A percentile compares a stretch with the other conserved stretches of the same genome.
Evolutionary conservation across 2,113 vertebrate genomes (phyloP).

Genomic region (Climacteris rufus): DNA sequence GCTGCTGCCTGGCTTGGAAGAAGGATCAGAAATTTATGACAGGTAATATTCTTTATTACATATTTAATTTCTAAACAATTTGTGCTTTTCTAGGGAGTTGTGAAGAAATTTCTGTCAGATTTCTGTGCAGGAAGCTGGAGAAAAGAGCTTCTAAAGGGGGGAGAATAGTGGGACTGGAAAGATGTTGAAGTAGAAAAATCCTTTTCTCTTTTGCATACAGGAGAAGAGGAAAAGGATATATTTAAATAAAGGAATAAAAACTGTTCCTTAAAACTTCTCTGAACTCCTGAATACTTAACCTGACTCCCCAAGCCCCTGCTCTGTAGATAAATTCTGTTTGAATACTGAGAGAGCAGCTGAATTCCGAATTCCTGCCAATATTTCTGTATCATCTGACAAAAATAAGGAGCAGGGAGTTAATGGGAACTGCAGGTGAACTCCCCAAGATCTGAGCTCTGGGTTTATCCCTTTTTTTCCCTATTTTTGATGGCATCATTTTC

Average conservation of each 20-base stretch:
- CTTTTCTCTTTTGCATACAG: too few relatives aligned
- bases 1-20: constrained; percentile 91
- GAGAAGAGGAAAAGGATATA: neutral
- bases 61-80: neutral
- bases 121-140: neutral
- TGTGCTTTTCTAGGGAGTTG: neutral
- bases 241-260: neutral
- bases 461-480: neutral
- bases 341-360: neutral
- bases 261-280: neutral
- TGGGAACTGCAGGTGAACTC: neutral
- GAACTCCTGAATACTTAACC: neutral
- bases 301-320: neutral
- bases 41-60: constrained; percentile 70
- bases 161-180: neutral
- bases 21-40: constrained; percentile 94
- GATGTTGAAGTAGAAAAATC: neutral
- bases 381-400: neutral
- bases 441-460: neutral
- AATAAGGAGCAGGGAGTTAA: neutral
- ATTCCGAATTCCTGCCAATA: neutral
- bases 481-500: neutral
- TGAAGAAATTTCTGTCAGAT: neutral
- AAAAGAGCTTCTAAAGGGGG: neutral
- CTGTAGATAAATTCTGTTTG: neutral